These are phyloP conservation scores for Tetragnatha montana DNA, from an alignment of 2,888 invertebrate species.

Conservation along the genomic window DNA sequence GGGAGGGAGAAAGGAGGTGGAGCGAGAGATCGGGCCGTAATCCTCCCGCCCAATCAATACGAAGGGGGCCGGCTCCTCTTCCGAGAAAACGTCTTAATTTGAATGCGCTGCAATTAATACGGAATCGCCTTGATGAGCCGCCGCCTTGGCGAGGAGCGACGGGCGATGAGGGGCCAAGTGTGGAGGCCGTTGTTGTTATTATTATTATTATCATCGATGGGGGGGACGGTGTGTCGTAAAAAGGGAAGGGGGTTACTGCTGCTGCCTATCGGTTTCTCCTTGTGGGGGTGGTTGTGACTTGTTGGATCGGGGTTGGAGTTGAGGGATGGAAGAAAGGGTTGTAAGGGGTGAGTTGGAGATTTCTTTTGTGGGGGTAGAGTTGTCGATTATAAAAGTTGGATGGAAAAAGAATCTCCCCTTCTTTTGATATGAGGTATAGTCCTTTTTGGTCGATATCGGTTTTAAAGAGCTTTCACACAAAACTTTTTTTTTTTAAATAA, in stretches of 20 bases:
- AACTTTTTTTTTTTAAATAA: no score
- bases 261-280: slow-evolving; percentile 58
- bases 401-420: no score
- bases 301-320: slow-evolving; percentile 9
- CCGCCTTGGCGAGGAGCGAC: slow-evolving; percentile 34
- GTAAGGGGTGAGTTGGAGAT: neutral
- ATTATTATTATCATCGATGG: slow-evolving; percentile 58
- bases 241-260: slow-evolving; percentile 58
- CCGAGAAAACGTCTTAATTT: slow-evolving; percentile 71
- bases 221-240: slow-evolving; percentile 43
- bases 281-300: slow-evolving; percentile 33
- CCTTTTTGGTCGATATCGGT: neutral
- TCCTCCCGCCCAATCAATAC: slow-evolving; percentile 71
- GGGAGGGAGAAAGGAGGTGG: slow-evolving; percentile 30
- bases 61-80: slow-evolving; percentile 62
- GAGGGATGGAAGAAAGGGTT: slow-evolving; percentile 9
- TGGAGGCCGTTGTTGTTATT: slow-evolving; percentile 35
- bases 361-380: neutral
- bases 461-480: no score
- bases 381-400: neutral
- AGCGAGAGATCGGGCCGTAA: slow-evolving; percentile 60
- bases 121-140: slow-evolving; percentile 66
- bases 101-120: slow-evolving; percentile 71
- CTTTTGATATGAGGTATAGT: neutral
- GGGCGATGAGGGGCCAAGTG: slow-evolving; percentile 62